Base-by-base conservation (phyloP, 2,888 invertebrate genomes). In the Eulithis prunata region DNA sequence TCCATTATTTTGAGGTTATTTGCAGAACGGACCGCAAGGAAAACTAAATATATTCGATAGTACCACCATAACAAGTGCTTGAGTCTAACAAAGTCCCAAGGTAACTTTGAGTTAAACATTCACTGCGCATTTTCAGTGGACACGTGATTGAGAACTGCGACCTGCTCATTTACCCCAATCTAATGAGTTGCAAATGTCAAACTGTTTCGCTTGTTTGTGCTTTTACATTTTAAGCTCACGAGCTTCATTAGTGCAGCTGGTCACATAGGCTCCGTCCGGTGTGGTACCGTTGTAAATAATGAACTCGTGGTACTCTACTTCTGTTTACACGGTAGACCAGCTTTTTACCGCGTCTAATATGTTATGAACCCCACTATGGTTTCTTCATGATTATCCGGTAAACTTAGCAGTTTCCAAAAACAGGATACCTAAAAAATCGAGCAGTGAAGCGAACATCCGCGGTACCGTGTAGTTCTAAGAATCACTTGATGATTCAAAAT, bases 251-350 rank as follows among this genome's bases (percentile, higher is more conserved):
- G 64, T 57, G 13, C 57, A 38, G 62, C 79, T 49, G 68, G 75
- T 80, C 79, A 79, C 80, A 81, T 74, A 69, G 73, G 68, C 75
- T 70, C 75, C 72, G 77, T 81, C 79, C 78, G 79, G 78, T 76
- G 71, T 70, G 67, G 69, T 78, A 79, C 81, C 80, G 81, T 81
- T 80, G 73, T 68, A 21, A 47, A 13, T 52, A 62, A 66, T 57
- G 57, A 62, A 57, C 36, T 49, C 54, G 57, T 55, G 38, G 52
- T 45, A 49, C 38, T 57, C 46, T 45, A n/a, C 61, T 54, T 41
- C 8, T 5, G 10, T 11, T 41, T 8, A 41, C 32, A 54, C 41
- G 49, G 21, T 58, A 7, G 12, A 41, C 14, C 5, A 49, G 49
- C 47, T 57, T 47, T 38, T 58, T 47, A 57, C 57, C 36, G 13